phyloP scores from a whole-genome alignment of 1,140 invertebrate genomes.

The Saxidomus purpurata region DNA sequence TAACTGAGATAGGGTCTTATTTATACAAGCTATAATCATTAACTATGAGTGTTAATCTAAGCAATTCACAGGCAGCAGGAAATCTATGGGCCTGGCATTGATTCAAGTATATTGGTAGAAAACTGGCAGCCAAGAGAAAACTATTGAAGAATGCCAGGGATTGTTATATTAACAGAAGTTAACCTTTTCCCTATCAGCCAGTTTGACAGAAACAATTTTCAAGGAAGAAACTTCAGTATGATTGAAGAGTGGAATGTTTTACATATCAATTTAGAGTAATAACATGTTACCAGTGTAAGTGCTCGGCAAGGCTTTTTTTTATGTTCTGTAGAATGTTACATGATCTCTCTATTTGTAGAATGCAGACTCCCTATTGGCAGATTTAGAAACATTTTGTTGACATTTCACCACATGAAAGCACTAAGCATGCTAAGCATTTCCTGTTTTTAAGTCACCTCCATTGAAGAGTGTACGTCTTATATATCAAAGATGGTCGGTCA shows the following conservation, averaged over 20 bases:
- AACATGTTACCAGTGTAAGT: background rate
- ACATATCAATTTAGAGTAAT: conserved; percentile 42
- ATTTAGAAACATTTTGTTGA: background rate
- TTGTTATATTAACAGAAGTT: conserved; percentile 48
- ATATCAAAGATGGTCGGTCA: too few relatives aligned
- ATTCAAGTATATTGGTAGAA: conserved; percentile 17
- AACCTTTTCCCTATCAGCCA: conserved; percentile 36
- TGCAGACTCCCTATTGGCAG: background rate
- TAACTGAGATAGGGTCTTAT: conserved; percentile 2
- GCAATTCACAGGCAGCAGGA: background rate
- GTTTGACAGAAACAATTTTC: conserved; percentile 52
- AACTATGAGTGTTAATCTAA: conserved; percentile 34
- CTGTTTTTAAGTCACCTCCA: too few relatives aligned
- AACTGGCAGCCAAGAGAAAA: conserved; percentile 16
- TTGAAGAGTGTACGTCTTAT: too few relatives aligned
- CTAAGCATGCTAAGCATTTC: too few relatives aligned
- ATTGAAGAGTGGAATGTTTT: conserved; percentile 18
- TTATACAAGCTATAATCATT: conserved; percentile 27
- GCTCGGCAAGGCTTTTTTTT: background rate
- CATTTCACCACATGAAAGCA: too few relatives aligned
- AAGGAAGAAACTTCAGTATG: background rate
- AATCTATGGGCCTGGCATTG: conserved; percentile 33
- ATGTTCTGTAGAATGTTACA: too few relatives aligned
- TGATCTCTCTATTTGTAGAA: background rate
- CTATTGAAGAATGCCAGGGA: conserved; percentile 36